A percentile compares a stretch with the other conserved stretches of the same genome.
These are phyloP conservation scores for Jaculus jaculus DNA, from an alignment of 2,113 vertebrate species.

Conservation along the genomic window DNA sequence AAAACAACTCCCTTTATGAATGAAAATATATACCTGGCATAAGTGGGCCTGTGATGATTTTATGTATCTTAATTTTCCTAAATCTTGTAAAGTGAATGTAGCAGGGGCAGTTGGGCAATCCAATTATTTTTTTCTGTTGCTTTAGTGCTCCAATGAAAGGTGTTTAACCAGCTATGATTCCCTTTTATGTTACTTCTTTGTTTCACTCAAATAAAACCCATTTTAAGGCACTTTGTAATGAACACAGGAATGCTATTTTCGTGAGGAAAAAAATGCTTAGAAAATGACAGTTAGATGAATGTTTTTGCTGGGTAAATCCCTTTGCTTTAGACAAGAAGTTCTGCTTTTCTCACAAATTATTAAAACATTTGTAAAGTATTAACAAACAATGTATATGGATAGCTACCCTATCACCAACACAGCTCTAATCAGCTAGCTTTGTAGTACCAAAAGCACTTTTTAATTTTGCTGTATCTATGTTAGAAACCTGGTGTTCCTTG, in stretches of 20 bases:
- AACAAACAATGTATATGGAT: neutral
- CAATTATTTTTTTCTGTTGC: slow-evolving; percentile 31
- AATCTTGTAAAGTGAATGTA: slow-evolving; percentile 9
- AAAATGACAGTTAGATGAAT: slow-evolving; percentile 30
- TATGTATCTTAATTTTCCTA: neutral
- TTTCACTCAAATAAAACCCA: neutral
- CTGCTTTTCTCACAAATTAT: slow-evolving; percentile 11
- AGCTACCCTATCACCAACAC: too few relatives aligned
- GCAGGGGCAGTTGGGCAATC: neutral
- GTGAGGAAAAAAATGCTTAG: neutral
- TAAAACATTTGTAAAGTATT: slow-evolving; percentile 12
- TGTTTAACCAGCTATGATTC: neutral
- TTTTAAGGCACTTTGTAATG: neutral
- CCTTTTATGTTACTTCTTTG: neutral
- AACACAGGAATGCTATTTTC: slow-evolving; percentile 29
- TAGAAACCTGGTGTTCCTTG: neutral
- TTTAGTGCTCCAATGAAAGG: neutral
- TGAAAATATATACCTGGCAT: neutral
- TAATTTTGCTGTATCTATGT: neutral
- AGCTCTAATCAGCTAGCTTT: neutral
- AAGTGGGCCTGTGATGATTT: neutral
- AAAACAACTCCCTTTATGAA: slow-evolving; percentile 1
- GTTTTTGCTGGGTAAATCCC: neutral
- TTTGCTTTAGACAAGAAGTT: neutral
- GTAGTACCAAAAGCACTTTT: neutral